A percentile compares a stretch with the other conserved stretches of the same genome.
Evolutionary conservation across 2,888 invertebrate species (phyloP).

Genomic region (Acronicta alni): DNA sequence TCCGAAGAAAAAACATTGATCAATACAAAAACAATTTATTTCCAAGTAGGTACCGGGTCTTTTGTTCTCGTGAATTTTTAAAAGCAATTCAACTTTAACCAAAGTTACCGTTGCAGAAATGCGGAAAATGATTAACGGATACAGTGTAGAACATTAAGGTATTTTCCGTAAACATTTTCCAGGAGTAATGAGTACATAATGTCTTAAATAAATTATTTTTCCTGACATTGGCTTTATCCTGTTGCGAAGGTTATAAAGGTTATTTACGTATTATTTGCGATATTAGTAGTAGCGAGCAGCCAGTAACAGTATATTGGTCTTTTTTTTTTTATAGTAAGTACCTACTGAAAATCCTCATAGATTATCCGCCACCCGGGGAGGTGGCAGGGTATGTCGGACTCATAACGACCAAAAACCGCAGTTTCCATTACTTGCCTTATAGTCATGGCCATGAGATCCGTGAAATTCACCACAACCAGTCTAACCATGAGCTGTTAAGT

Average conservation of each 20-base stretch:
- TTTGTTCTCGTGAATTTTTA: conserved; percentile 38
- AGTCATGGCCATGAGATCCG: too few species aligned
- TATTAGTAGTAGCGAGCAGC: too few species aligned
- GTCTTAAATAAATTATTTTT: conserved; percentile 38
- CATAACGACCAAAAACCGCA: too few species aligned
- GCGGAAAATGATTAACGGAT: conserved; percentile 24
- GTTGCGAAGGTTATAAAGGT: not conserved
- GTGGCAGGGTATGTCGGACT: too few species aligned
- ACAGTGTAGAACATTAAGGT: conserved; percentile 26
- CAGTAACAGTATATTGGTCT: too few species aligned
- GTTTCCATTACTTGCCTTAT: too few species aligned
- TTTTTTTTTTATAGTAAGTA: too few species aligned
- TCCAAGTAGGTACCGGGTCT: conserved; percentile 17
- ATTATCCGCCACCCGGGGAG: too few species aligned
- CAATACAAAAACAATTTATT: conserved; percentile 35
- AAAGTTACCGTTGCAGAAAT: conserved; percentile 32
- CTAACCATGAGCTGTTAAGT: too few species aligned
- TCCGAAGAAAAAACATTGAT: conserved; percentile 10
- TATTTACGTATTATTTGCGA: not conserved
- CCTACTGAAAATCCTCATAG: too few species aligned
- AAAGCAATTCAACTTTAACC: conserved; percentile 44
- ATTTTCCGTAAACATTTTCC: conserved; percentile 35
- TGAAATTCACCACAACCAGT: too few species aligned
- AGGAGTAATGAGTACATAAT: conserved; percentile 26
- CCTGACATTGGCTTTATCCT: conserved; percentile 13